phyloP scores from a whole-genome alignment of 2,113 vertebrate species.

The Rhynchomys soricoides region DNA sequence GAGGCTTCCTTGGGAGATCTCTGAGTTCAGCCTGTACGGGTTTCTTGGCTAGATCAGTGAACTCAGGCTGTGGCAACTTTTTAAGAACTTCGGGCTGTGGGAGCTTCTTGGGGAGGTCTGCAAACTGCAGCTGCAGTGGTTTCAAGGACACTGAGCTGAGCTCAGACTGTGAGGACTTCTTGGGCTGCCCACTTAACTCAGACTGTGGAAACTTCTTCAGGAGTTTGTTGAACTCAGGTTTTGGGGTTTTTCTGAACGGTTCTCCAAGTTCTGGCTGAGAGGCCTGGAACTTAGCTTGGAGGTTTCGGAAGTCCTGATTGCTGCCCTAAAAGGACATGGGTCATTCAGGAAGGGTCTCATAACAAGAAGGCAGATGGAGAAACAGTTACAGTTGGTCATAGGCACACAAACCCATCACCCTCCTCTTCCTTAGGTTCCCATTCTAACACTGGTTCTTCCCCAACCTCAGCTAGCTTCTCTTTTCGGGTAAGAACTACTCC shows the following conservation, averaged over 20 bases:
- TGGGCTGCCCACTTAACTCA: neutral
- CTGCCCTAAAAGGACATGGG: constrained; percentile 42
- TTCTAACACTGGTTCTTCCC: neutral
- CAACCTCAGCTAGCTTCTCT: neutral
- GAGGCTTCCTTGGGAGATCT: neutral
- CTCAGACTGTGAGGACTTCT: neutral
- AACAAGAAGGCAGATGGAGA: neutral
- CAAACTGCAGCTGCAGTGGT: neutral
- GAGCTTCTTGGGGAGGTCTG: neutral
- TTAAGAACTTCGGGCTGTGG: neutral
- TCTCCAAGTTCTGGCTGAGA: constrained; percentile 43
- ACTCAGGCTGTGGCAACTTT: neutral
- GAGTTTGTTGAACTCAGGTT: constrained; percentile 56
- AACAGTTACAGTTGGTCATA: neutral
- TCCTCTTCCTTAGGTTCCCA: neutral
- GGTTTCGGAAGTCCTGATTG: constrained; percentile 74
- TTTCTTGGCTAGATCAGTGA: neutral
- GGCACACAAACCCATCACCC: neutral
- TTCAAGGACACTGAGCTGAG: neutral
- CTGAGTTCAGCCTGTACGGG: neutral
- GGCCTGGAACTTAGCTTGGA: constrained; percentile 78
- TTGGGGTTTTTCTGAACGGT: neutral
- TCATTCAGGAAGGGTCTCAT: neutral
- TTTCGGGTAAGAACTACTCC: neutral
- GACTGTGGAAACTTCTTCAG: constrained; percentile 45